Conservation (phyloP, 2,888 invertebrate genomes). For the Muscina levida region DNA sequence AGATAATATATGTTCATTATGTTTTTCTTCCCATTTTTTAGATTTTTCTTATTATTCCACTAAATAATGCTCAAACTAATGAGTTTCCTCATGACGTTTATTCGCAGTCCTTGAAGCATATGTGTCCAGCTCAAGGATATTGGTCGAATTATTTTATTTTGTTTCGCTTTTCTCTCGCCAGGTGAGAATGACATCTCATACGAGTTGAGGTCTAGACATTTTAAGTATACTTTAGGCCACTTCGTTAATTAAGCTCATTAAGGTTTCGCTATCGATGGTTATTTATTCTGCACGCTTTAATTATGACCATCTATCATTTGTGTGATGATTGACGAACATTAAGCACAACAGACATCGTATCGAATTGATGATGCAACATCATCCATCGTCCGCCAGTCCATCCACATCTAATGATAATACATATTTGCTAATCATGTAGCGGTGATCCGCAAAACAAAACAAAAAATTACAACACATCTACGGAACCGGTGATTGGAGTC, state of each 20-base stretch:
- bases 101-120: background rate
- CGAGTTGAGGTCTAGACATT: no score
- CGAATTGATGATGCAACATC: conserved; percentile 9
- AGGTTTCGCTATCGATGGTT: background rate
- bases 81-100: background rate
- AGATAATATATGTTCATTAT: no score
- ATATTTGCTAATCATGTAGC: conserved; percentile 22
- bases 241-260: conserved; percentile 1
- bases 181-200: no score
- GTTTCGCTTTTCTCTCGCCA: no score
- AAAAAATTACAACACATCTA: background rate
- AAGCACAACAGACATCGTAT: background rate
- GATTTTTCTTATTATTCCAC: no score
- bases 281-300: background rate
- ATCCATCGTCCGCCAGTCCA: background rate
- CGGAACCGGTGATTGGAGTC: background rate
- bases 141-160: no score
- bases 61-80: no score
- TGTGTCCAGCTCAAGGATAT: background rate
- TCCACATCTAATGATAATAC: conserved; percentile 3
- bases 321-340: background rate
- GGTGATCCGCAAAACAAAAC: conserved; percentile 7
- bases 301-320: background rate
- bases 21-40: no score
- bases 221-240: background rate